A percentile compares a stretch with the other conserved stretches of the same genome.
phyloP scores from a whole-genome alignment of 2,797 vertebrate genomes.

The Rhinichthys osculus region DNA sequence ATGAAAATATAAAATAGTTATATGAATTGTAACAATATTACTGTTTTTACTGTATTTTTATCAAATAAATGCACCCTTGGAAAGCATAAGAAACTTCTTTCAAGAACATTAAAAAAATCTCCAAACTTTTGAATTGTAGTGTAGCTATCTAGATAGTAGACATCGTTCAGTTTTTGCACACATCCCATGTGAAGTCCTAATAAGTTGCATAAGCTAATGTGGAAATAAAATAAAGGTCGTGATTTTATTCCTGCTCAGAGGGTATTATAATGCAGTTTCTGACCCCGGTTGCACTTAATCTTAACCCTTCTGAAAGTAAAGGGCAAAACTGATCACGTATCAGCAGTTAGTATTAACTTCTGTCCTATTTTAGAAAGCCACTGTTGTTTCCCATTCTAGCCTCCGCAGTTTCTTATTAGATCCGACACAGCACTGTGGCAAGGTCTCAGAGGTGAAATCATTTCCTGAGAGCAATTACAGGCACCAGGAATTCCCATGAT shows the following conservation, averaged over 20 bases:
- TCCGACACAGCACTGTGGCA: constrained; percentile 70
- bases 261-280: background rate
- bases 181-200: background rate
- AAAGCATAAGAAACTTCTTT: background rate
- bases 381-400: constrained; percentile 44
- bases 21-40: background rate
- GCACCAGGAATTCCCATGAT: constrained; percentile 65
- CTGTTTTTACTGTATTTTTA: background rate
- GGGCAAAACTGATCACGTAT: constrained; percentile 41
- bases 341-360: constrained; percentile 47
- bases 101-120: background rate
- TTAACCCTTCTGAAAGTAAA: constrained; percentile 28
- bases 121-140: background rate
- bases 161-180: background rate
- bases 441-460: constrained; percentile 77
- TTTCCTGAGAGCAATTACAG: constrained; percentile 67
- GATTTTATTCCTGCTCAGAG: background rate
- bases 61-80: no score
- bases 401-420: constrained; percentile 59
- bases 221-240: constrained; percentile 18
- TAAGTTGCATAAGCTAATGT: background rate
- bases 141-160: background rate
- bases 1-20: background rate
- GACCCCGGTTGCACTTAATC: constrained; percentile 19
- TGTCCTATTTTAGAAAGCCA: constrained; percentile 47